Evolutionary conservation across 2,888 invertebrate species (phyloP).

Genomic region (Melipona beecheii): DNA sequence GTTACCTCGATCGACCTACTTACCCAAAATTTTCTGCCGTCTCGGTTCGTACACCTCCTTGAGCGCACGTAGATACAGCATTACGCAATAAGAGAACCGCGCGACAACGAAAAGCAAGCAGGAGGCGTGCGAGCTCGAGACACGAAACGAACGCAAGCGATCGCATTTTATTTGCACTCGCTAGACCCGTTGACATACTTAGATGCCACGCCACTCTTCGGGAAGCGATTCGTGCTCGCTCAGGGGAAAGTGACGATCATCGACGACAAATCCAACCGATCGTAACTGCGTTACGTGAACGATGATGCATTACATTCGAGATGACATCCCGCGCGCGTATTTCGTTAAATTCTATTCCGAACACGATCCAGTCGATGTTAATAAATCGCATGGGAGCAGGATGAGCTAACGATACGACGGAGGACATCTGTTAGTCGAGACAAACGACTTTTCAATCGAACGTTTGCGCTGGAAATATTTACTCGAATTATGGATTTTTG

Average conservation of each 20-base stretch:
- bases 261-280: conserved; percentile 64
- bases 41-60: conserved; percentile 26
- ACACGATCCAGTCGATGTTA: background rate
- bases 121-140: conserved; percentile 15
- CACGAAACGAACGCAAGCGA: conserved; percentile 44
- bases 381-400: background rate
- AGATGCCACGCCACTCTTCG: conserved; percentile 51
- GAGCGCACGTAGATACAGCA: conserved; percentile 45
- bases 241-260: conserved; percentile 77
- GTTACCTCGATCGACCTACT: conserved; percentile 63
- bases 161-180: conserved; percentile 75
- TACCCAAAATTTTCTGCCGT: conserved; percentile 63
- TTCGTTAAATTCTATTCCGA: conserved; percentile 45
- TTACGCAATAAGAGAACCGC: conserved; percentile 58
- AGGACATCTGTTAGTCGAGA: background rate
- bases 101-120: conserved; percentile 53
- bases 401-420: background rate
- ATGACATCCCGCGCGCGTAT: conserved; percentile 36
- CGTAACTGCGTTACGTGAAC: conserved; percentile 74
- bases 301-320: conserved; percentile 61
- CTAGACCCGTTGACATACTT: conserved; percentile 79
- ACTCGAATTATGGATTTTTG: background rate
- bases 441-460: background rate
- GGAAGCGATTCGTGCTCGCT: conserved; percentile 53
- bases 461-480: conserved; percentile 12